A percentile compares a stretch with the other conserved stretches of the same genome.
Conservation (phyloP, 2,888 invertebrate species). For the Cylloceria caligata region DNA sequence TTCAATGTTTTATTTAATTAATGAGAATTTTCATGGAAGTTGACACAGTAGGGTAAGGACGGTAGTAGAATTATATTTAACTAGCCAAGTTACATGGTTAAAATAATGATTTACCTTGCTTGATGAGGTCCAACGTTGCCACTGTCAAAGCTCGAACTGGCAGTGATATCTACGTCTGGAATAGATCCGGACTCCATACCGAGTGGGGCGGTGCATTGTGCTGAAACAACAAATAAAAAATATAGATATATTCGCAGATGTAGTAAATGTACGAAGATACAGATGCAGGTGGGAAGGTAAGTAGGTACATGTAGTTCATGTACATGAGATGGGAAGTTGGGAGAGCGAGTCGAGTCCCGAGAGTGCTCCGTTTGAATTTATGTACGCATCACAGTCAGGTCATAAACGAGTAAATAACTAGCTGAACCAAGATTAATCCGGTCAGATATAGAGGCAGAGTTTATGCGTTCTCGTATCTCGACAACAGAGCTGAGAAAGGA, state of each 20-base stretch:
- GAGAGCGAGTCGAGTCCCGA: slow-evolving; percentile 34
- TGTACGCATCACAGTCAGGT: slow-evolving; percentile 75
- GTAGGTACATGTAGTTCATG: slow-evolving; percentile 47
- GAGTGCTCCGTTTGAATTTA: slow-evolving; percentile 71
- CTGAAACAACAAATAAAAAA: slow-evolving; percentile 81
- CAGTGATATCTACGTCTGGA: slow-evolving; percentile 87
- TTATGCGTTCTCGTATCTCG: slow-evolving; percentile 54
- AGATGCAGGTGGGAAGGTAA: slow-evolving; percentile 65
- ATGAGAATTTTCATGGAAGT: too few species aligned
- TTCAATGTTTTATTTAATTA: too few species aligned
- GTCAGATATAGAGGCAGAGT: slow-evolving; percentile 53
- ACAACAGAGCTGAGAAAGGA: slow-evolving; percentile 41
- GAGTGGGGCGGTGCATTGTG: slow-evolving; percentile 87
- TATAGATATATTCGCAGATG: slow-evolving; percentile 14
- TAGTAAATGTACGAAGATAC: slow-evolving; percentile 61
- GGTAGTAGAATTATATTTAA: neutral
- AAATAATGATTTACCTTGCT: slow-evolving; percentile 86
- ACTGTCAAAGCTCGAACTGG: slow-evolving; percentile 88
- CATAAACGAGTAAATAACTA: slow-evolving; percentile 81
- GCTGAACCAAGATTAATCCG: slow-evolving; percentile 79
- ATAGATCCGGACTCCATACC: slow-evolving; percentile 89
- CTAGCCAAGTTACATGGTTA: neutral
- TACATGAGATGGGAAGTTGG: slow-evolving; percentile 51
- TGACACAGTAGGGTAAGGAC: neutral
- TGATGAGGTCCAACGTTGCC: slow-evolving; percentile 88